Conservation (phyloP, 2,888 invertebrate species). For the Luperina nickerlii region DNA sequence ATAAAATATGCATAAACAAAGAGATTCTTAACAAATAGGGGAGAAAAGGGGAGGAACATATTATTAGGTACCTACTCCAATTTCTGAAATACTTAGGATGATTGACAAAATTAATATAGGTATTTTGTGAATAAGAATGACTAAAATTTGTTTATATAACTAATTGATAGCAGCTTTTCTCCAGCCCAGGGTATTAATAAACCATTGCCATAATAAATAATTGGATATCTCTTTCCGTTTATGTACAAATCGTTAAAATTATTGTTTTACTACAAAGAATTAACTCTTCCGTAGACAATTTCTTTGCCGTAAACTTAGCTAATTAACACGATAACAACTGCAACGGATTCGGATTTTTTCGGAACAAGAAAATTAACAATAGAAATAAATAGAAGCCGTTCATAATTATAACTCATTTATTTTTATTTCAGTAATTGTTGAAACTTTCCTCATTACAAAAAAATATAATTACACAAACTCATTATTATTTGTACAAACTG, state of each 20-base stretch:
- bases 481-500: constrained; percentile 38
- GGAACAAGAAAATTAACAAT: constrained; percentile 27
- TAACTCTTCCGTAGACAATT: constrained; percentile 18
- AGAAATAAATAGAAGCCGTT: constrained; percentile 33
- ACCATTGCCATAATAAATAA: background rate
- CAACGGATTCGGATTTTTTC: too few relatives aligned
- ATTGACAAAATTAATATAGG: background rate
- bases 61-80: background rate
- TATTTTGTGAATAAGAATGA: background rate
- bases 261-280: constrained; percentile 8
- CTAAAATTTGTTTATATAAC: background rate
- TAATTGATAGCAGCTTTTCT: background rate
- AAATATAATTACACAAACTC: constrained; percentile 39
- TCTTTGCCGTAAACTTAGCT: constrained; percentile 18
- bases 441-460: constrained; percentile 42
- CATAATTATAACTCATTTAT: constrained; percentile 22
- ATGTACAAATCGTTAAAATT: constrained; percentile 2
- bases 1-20: background rate
- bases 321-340: constrained; percentile 41
- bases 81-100: background rate
- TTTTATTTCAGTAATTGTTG: constrained; percentile 39
- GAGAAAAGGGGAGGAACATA: background rate
- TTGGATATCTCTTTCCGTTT: background rate
- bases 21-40: background rate
- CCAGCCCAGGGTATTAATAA: background rate